Evolutionary conservation across 2,888 invertebrate species (phyloP), one percentile per base, ranked within the genome.

Genomic region (Noctua pronuba): DNA sequence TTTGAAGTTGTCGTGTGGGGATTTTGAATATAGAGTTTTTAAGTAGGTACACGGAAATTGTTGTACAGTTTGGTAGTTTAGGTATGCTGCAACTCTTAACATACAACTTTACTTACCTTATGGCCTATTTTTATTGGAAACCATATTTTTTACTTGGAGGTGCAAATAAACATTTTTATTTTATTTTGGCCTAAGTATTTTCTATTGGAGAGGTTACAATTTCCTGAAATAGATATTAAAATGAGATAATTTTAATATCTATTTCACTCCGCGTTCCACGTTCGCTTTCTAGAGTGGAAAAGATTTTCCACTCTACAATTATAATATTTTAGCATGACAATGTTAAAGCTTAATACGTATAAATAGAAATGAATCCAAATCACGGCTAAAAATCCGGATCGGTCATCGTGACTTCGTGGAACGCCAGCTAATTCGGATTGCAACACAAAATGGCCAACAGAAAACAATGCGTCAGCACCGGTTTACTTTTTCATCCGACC

Each of bases 401-500:
- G 13, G 49, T 73, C 62, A 71, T 41, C 44, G 44, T 44, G 28
- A 70, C 35, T 78, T 28, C 41, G 44, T 24, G 21, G 46, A 49
- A 64, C 11, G 35, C 35, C 38, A 67, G 72, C 66, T 79, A 85
- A 85, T 85, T 74, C 72, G 16, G 73, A 81, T 69, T 83, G 73
- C 77, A 77, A 75, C 70, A 78, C 74, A 66, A 74, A 76, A 79
- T 75, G 77, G 67, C 73, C 38, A 68, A 75, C 82, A 84, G 81
- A 85, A 87, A 91, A 88, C 89, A 88, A 89, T 88, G 86, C 87
- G 86, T 88, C 84, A 88, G 82, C 83, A 77, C 71, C 80, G 77
- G 80, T 88, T 88, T 86, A 87, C 86, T 91, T 91, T 91, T 91
- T 90, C 81, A 85, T 88, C 84, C 83, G 77, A 81, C 74, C 84